Evolutionary conservation across 2,888 invertebrate genomes (phyloP).

Genomic region (Phania funesta): DNA sequence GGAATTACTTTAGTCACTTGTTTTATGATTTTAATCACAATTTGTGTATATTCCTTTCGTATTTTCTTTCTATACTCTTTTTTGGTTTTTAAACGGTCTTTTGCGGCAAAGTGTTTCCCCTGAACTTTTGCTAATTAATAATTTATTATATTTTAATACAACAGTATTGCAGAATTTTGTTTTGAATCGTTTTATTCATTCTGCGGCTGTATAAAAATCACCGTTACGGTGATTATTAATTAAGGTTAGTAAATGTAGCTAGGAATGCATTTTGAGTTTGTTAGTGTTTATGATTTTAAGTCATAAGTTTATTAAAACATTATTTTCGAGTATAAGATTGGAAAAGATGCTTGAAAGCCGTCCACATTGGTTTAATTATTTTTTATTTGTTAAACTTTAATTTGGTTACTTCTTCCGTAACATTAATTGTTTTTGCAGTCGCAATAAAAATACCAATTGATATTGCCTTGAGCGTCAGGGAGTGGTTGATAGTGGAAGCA

Average conservation of each 20-base stretch:
- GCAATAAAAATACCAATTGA: slow-evolving; percentile 3
- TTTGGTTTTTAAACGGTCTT: too few species aligned
- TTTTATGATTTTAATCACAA: neutral
- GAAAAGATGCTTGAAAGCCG: too few species aligned
- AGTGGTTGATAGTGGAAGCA: neutral
- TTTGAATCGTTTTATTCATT: neutral
- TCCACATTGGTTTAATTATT: neutral
- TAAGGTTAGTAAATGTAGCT: too few species aligned
- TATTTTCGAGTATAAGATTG: too few species aligned
- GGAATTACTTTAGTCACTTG: slow-evolving; percentile 6
- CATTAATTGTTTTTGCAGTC: slow-evolving; percentile 20
- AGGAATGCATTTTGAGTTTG: too few species aligned
- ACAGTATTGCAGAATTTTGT: slow-evolving; percentile 36
- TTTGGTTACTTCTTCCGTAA: neutral
- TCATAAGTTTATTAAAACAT: too few species aligned
- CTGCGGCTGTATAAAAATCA: neutral
- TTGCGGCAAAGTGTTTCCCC: neutral
- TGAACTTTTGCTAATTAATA: slow-evolving; percentile 24
- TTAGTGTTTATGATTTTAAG: too few species aligned
- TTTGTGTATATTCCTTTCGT: neutral
- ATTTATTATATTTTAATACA: slow-evolving; percentile 57
- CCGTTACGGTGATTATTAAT: neutral
- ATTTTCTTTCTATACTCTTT: neutral
- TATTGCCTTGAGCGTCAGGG: neutral
- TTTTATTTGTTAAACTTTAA: slow-evolving; percentile 22